Evolutionary conservation across 2,888 invertebrate species (phyloP).

Genomic region (Tipula helvola): DNA sequence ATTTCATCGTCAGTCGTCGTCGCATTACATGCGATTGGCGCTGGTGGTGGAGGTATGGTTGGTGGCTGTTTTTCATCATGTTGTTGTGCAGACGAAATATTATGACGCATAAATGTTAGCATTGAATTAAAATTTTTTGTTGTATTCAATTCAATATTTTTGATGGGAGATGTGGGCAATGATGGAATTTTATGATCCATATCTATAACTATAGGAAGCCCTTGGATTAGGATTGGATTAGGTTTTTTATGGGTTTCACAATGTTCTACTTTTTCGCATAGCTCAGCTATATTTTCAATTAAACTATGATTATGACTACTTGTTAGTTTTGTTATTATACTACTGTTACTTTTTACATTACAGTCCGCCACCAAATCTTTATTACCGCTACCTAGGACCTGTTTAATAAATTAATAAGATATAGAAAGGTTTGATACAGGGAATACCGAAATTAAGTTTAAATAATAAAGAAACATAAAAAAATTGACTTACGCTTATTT

Average conservation of each 20-base stretch:
- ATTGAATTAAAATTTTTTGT: background rate
- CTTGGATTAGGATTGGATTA: background rate
- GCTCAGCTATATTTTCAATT: background rate
- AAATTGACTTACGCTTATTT: constrained; percentile 18
- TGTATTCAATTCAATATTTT: constrained; percentile 4
- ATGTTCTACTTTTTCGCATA: background rate
- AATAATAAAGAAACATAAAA: background rate
- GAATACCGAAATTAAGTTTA: background rate
- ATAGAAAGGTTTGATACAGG: background rate
- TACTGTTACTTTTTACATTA: constrained; percentile 5
- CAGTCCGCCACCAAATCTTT: background rate
- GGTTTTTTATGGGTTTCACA: background rate
- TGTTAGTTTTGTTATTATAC: background rate
- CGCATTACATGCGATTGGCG: background rate
- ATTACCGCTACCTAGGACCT: constrained; percentile 5
- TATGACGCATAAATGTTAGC: background rate
- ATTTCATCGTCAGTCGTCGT: background rate
- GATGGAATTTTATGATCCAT: background rate
- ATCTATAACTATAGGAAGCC: background rate
- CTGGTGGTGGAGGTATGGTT: background rate
- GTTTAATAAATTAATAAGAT: background rate
- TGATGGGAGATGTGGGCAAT: background rate
- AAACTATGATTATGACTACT: background rate
- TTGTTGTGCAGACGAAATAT: background rate
- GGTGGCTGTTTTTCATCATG: background rate